phyloP scores from a whole-genome alignment of 2,113 vertebrate species.

The Paralichthys olivaceus region DNA sequence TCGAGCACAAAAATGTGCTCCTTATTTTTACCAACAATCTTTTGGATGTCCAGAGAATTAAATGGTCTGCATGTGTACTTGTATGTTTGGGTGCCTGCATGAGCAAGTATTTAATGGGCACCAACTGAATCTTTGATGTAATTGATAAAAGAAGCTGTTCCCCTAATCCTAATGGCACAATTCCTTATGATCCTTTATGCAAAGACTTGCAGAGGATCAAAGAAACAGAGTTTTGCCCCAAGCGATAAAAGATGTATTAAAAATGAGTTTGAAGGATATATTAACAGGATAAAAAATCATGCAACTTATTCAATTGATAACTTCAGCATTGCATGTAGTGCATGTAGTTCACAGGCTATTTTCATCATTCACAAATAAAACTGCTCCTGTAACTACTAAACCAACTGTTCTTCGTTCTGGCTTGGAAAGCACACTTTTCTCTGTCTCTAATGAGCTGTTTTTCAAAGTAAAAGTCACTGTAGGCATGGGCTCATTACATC shows the following conservation, averaged over 20 bases:
- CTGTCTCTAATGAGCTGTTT: slow-evolving; percentile 70
- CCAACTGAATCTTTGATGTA: slow-evolving; percentile 82
- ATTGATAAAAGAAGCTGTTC: slow-evolving; percentile 84
- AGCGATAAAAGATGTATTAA: slow-evolving; percentile 82
- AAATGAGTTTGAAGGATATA: slow-evolving; percentile 81
- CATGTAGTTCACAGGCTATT: slow-evolving; percentile 68
- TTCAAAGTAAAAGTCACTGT: slow-evolving; percentile 67
- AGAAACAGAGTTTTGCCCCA: slow-evolving; percentile 76
- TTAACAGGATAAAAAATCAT: slow-evolving; percentile 80
- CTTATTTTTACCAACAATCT: slow-evolving; percentile 72
- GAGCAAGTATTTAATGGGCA: slow-evolving; percentile 76
- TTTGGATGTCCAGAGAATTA: slow-evolving; percentile 69
- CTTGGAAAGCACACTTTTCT: slow-evolving; percentile 35
- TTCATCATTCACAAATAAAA: slow-evolving; percentile 68
- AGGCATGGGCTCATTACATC: slow-evolving; percentile 45
- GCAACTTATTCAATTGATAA: slow-evolving; percentile 81
- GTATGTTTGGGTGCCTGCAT: slow-evolving; percentile 45
- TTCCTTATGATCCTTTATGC: slow-evolving; percentile 87
- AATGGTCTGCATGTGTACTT: slow-evolving; percentile 43
- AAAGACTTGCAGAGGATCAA: slow-evolving; percentile 82
- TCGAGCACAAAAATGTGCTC: slow-evolving; percentile 60
- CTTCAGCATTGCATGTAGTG: slow-evolving; percentile 64
- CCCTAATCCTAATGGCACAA: slow-evolving; percentile 81
- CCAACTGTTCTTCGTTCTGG: slow-evolving; percentile 52
- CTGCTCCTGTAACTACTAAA: slow-evolving; percentile 52